phyloP scores from a whole-genome alignment of 2,113 vertebrate species.

The western clawed frog (Xenopus tropicalis) region DNA sequence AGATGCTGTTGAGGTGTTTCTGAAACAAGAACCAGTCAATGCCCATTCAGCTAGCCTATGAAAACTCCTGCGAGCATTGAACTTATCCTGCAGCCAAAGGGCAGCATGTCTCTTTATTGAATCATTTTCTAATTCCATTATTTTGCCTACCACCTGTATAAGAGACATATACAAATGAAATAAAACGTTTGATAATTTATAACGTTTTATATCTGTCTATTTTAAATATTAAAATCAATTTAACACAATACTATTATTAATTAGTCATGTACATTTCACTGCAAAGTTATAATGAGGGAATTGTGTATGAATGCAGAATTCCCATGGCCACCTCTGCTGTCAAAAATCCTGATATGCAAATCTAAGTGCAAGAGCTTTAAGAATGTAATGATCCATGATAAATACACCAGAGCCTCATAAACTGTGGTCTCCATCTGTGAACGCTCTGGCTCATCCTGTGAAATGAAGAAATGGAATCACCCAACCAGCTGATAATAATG shows the following conservation, averaged over 20 bases:
- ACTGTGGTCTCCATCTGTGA: conserved; percentile 13
- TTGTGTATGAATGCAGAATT: conserved; percentile 46
- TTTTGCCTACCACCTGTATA: too few species aligned
- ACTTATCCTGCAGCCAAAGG: too few species aligned
- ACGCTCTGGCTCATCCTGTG: conserved; percentile 16
- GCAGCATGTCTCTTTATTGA: too few species aligned
- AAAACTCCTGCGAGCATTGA: too few species aligned
- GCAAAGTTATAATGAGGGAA: conserved; percentile 12
- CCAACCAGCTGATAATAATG: neutral
- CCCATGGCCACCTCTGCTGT: conserved; percentile 4
- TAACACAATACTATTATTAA: conserved; percentile 34
- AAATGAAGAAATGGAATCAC: conserved; percentile 30
- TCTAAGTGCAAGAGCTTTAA: conserved; percentile 33
- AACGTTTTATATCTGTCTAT: conserved; percentile 43
- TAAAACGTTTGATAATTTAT: too few species aligned
- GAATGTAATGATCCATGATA: conserved; percentile 37
- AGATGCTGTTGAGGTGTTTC: too few species aligned
- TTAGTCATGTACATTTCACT: conserved; percentile 47
- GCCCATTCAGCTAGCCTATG: too few species aligned
- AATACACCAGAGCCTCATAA: conserved; percentile 25
- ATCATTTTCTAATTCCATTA: too few species aligned
- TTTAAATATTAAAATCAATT: conserved; percentile 44
- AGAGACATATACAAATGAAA: too few species aligned
- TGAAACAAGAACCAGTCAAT: too few species aligned
- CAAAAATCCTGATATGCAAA: conserved; percentile 40